These are phyloP conservation scores for Strigamia crassipes DNA, from an alignment of 2,888 invertebrate genomes.

Conservation along the genomic window DNA sequence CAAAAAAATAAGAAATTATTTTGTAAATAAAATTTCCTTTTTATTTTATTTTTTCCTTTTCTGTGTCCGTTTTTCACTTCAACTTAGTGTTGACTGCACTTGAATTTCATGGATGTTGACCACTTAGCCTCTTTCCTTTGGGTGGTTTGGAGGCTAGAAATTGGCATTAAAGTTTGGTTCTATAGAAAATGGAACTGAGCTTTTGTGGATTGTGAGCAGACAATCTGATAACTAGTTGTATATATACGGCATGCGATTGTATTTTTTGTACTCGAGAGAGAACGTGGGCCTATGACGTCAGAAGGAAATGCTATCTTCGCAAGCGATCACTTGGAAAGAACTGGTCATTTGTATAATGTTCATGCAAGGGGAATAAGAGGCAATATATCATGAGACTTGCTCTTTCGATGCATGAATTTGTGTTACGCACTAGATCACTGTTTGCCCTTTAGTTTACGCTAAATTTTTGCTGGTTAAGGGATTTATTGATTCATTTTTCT, in stretches of 20 bases:
- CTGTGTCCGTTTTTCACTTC: slow-evolving; percentile 13
- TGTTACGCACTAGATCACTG: background rate
- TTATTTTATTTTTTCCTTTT: background rate
- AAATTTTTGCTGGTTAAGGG: background rate
- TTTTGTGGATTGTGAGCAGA: slow-evolving; percentile 15
- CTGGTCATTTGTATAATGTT: slow-evolving; percentile 30
- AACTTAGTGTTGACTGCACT: slow-evolving; percentile 18
- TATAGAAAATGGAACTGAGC: slow-evolving; percentile 18
- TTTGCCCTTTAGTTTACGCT: background rate
- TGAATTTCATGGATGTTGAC: slow-evolving; percentile 27
- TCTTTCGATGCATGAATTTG: slow-evolving; percentile 21
- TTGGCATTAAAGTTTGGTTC: slow-evolving; percentile 5
- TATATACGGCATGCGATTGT: background rate
- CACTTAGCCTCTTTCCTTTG: background rate
- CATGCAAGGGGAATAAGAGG: slow-evolving; percentile 22
- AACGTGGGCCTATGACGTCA: background rate
- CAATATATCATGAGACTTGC: slow-evolving; percentile 16
- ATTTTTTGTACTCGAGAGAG: background rate
- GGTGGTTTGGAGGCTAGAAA: slow-evolving; percentile 30
- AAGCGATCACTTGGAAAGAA: slow-evolving; percentile 20
- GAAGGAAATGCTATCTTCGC: slow-evolving; percentile 1
- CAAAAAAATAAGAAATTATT: background rate
- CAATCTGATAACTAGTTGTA: slow-evolving; percentile 22
- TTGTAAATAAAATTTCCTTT: background rate
- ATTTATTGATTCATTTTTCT: background rate